Evolutionary conservation across 35 echinoderm and acorn worm genomes (phyloP), one percentile per base, ranked within the genome.

Genomic region (Ophiothrix spiculata): DNA sequence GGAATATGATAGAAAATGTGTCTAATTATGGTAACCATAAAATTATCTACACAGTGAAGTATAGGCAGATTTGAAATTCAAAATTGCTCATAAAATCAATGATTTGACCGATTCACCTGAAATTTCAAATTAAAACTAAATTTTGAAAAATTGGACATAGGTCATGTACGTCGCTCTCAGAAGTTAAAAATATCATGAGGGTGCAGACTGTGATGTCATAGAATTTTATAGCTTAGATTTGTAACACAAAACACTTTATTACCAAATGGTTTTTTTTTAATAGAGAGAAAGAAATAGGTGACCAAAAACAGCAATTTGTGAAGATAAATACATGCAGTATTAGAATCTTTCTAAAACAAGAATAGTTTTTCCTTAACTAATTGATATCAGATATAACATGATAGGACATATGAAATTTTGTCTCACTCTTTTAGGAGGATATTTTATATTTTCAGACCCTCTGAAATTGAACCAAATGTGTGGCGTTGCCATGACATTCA

Each of bases 351-450:
- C 0, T 78, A 0, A n/a, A 0, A 1, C 39, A 13, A 16, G 25
- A 33, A 4, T 37, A 64, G n/a, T 77, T 76, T 64, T 77, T 92
- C 87, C 83, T 88, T 80, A 60, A 36, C 19, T 34, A 64, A 37
- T 15, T 36, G 29, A 83, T 80, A 6, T 87, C 83, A 94, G 91
- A 54, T 94, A 98, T 37, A 94, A 98, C 74, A 98, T 94, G 95
- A 89, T 98, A 10, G 95, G 95, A 14, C 95, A 98, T 64, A 84
- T 90, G 31, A 98, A 98, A 78, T 93, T 98, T 38, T 94, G 95
- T 56, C 77, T 94, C 0, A 98, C 95, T 1, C 80, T 94, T 23
- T 64, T 98, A 23, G 95, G 95, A 1, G 95, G 95, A 10, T 94
- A 87, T 36, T 91, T 98, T 34, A 32, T 98, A 12, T 98, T 98